Evolutionary conservation across 2,797 vertebrate genomes (phyloP).

Genomic region (Pagetopsis macropterus): DNA sequence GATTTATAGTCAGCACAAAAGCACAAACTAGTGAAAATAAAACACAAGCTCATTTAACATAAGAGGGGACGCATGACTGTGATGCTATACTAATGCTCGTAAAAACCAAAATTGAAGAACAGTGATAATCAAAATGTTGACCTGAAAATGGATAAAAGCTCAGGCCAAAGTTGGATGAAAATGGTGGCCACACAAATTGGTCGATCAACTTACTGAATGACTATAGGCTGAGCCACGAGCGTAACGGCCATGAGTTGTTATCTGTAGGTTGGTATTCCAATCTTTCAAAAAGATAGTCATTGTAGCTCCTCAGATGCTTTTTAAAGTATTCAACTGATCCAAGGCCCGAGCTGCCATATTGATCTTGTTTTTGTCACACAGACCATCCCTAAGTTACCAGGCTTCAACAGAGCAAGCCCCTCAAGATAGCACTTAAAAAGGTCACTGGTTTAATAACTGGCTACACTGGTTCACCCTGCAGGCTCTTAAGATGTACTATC

Average conservation of each 20-base stretch:
- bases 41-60: too few relatives aligned
- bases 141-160: background rate
- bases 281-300: background rate
- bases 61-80: background rate
- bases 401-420: slow-evolving; percentile 27
- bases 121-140: background rate
- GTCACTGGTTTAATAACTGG: slow-evolving; percentile 68
- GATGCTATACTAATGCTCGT: background rate
- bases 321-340: slow-evolving; percentile 18
- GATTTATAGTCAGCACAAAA: too few relatives aligned
- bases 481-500: slow-evolving; percentile 35
- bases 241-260: background rate
- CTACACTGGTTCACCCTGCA: slow-evolving; percentile 38
- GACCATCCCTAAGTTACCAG: slow-evolving; percentile 26
- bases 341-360: slow-evolving; percentile 11
- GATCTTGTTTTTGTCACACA: slow-evolving; percentile 37
- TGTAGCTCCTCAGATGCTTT: slow-evolving; percentile 16
- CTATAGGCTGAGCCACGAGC: background rate
- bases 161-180: background rate
- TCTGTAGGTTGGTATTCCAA: background rate
- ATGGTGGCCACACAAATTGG: too few relatives aligned
- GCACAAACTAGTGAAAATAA: too few relatives aligned
- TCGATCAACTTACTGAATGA: too few relatives aligned
- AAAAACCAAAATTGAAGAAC: too few relatives aligned
- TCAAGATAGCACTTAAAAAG: slow-evolving; percentile 61